Conservation (phyloP, 2,113 vertebrate species). For the Calidris pugnax region DNA sequence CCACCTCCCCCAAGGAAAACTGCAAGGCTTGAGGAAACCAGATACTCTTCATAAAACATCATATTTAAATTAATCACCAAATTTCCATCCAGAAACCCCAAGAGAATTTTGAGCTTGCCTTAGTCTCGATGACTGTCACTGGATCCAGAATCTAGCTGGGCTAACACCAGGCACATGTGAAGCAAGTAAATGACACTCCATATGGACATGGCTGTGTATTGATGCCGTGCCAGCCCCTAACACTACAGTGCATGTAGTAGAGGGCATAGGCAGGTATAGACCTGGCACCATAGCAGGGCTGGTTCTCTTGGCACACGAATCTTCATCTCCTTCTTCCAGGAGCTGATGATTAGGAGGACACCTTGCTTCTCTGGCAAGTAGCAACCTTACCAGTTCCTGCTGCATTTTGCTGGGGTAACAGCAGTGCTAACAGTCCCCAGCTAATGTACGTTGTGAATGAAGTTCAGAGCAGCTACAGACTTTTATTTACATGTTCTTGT, state of each 20-base stretch:
- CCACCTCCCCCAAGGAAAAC: background rate
- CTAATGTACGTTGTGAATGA: background rate
- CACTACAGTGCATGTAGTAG: background rate
- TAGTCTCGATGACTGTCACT: background rate
- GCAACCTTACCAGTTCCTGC: background rate
- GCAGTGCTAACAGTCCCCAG: background rate
- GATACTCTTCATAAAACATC: background rate
- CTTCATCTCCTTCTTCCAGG: background rate
- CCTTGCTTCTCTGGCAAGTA: background rate
- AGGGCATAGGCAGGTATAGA: background rate
- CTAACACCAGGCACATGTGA: background rate
- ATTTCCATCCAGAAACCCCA: background rate
- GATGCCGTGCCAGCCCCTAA: background rate
- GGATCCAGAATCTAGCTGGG: background rate
- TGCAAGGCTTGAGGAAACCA: background rate
- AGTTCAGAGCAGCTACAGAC: background rate
- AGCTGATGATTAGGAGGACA: background rate
- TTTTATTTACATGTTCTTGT: background rate
- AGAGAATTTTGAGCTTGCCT: background rate
- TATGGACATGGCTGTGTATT: rapidly evolving
- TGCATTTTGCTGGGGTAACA: background rate
- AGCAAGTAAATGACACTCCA: background rate
- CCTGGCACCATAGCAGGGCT: background rate
- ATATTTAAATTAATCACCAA: background rate
- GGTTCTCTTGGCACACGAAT: background rate